Percentiles rank a stretch among this genome's conserved stretches.
Evolutionary conservation across 2,888 invertebrate genomes (phyloP).

Genomic region (Euproctis similis): DNA sequence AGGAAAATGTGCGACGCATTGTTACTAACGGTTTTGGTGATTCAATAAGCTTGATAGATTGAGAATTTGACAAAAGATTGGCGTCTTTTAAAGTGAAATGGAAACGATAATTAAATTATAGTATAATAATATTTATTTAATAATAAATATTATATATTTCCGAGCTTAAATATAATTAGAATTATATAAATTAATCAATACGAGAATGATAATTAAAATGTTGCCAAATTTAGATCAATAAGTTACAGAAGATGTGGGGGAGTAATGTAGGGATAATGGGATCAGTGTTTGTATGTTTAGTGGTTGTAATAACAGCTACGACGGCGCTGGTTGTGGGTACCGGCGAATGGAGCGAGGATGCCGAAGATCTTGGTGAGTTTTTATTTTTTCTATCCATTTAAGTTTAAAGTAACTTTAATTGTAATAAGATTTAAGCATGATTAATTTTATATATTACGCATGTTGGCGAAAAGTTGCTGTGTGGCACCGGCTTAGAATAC

Average conservation of each 20-base stretch:
- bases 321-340: slow-evolving; percentile 48
- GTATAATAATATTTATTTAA: slow-evolving; percentile 20
- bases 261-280: slow-evolving; percentile 29
- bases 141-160: too few species aligned
- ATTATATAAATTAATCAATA: slow-evolving; percentile 12
- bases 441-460: too few species aligned
- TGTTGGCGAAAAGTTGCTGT: too few species aligned
- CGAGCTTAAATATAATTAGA: slow-evolving; percentile 13
- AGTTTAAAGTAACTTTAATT: too few species aligned
- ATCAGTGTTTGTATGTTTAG: slow-evolving; percentile 33
- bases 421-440: too few species aligned
- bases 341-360: slow-evolving; percentile 69
- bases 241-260: slow-evolving; percentile 24
- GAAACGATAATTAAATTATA: slow-evolving; percentile 20
- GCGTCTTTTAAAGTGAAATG: slow-evolving; percentile 11
- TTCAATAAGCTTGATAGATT: slow-evolving; percentile 19
- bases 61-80: slow-evolving; percentile 23
- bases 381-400: background rate
- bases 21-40: slow-evolving; percentile 8
- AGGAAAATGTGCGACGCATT: slow-evolving; percentile 18
- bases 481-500: too few species aligned
- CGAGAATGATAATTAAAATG: slow-evolving; percentile 15
- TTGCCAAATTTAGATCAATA: slow-evolving; percentile 24
- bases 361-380: slow-evolving; percentile 64
- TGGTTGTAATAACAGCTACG: slow-evolving; percentile 35